phyloP scores from a whole-genome alignment of 2,113 vertebrate species.

The Marcusenius ussheri region DNA sequence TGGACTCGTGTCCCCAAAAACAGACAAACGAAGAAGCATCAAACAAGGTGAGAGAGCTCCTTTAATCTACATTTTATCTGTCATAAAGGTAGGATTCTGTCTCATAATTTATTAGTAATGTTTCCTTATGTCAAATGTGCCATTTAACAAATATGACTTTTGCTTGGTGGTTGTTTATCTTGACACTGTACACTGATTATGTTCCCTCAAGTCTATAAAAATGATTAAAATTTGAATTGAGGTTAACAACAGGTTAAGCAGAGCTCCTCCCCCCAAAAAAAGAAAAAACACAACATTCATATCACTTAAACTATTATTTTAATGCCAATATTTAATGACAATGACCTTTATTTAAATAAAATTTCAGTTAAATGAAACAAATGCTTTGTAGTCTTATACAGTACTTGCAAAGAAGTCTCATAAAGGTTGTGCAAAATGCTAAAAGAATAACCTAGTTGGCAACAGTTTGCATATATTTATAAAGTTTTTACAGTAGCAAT shows the following conservation, averaged over 20 bases:
- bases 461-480: too few species aligned
- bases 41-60: constrained; percentile 65
- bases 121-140: background rate
- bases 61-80: background rate
- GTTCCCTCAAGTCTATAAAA: background rate
- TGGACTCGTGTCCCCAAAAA: constrained; percentile 68
- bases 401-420: too few species aligned
- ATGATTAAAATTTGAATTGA: background rate
- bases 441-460: too few species aligned
- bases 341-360: too few species aligned
- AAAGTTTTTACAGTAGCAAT: too few species aligned
- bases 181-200: background rate
- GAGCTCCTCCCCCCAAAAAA: background rate
- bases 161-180: background rate
- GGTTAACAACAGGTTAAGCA: background rate
- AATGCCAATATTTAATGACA: background rate
- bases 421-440: too few species aligned
- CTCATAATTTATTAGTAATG: background rate
- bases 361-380: too few species aligned
- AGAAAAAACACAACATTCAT: background rate
- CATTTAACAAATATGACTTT: background rate
- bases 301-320: background rate
- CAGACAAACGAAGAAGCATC: constrained; percentile 49
- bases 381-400: too few species aligned
- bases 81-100: background rate